Percentiles rank a stretch among this genome's conserved stretches.
Conservation (phyloP, 2,888 invertebrate genomes). For the Drosophila silvestris region DNA sequence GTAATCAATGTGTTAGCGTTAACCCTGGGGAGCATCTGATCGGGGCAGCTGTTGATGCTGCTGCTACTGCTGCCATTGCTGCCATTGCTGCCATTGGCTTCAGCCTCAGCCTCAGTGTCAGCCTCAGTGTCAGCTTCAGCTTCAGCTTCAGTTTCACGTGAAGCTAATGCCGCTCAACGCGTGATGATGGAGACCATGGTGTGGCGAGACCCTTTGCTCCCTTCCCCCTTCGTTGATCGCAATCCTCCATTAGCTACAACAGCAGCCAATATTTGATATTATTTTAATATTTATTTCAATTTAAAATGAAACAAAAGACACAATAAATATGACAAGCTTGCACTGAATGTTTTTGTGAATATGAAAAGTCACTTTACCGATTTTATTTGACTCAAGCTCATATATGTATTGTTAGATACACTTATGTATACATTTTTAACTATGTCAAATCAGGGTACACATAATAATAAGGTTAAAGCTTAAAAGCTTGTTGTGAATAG, state of each 20-base stretch:
- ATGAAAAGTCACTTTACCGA: neutral
- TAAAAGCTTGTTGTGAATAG: neutral
- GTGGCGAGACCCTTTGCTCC: neutral
- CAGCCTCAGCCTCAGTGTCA: neutral
- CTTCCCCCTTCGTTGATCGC: neutral
- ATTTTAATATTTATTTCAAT: neutral
- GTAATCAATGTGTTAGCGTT: conserved; percentile 35
- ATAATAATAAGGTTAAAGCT: neutral
- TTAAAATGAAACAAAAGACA: neutral
- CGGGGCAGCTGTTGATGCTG: conserved; percentile 20
- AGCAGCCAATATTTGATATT: conserved; percentile 28
- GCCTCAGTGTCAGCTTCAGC: neutral
- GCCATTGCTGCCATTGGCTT: conserved; percentile 7
- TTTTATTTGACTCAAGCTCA: neutral
- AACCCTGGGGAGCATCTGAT: conserved; percentile 41
- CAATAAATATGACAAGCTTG: neutral
- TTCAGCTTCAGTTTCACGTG: neutral
- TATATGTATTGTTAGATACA: neutral
- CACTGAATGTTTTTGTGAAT: neutral
- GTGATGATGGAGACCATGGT: neutral
- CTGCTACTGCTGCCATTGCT: neutral
- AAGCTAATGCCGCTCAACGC: neutral
- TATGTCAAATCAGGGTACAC: neutral
- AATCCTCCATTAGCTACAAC: conserved; percentile 3
- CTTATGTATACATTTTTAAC: neutral